Conservation (phyloP, 2,888 invertebrate species). For the Drosophila dives region DNA sequence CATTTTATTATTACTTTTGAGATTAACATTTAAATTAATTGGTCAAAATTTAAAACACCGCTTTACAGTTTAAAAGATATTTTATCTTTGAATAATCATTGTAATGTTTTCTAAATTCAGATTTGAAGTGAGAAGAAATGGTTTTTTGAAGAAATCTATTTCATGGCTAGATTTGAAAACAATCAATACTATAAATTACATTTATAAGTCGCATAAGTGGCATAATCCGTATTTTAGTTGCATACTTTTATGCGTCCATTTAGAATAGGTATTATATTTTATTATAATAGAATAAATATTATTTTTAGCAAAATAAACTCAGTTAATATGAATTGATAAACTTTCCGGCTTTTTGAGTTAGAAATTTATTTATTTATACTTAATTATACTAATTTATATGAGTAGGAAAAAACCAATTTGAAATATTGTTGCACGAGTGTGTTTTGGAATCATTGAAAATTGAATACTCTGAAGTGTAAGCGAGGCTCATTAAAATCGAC, state of each 20-base stretch:
- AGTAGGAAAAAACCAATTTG: background rate
- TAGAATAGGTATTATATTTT: background rate
- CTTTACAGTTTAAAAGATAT: background rate
- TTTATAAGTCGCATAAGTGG: too few species aligned
- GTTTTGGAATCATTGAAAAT: conserved; percentile 11
- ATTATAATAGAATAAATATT: background rate
- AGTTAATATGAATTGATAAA: background rate
- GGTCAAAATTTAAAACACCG: too few species aligned
- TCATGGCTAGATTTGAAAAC: background rate
- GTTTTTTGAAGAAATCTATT: background rate
- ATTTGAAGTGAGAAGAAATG: background rate
- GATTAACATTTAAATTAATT: background rate
- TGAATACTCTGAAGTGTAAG: conserved; percentile 24
- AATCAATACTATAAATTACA: background rate
- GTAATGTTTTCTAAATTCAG: accelerated
- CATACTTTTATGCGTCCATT: conserved; percentile 12
- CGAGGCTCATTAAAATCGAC: conserved; percentile 63
- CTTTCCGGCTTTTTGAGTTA: accelerated
- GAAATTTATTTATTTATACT: background rate
- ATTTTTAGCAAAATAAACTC: background rate
- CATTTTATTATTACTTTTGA: background rate
- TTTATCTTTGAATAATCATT: background rate
- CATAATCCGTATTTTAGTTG: background rate
- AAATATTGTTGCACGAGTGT: background rate
- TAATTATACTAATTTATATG: background rate